Evolutionary conservation across 1,140 invertebrate genomes (phyloP), one percentile per base, ranked within the genome.

Genomic region (Drosophila hydei): DNA sequence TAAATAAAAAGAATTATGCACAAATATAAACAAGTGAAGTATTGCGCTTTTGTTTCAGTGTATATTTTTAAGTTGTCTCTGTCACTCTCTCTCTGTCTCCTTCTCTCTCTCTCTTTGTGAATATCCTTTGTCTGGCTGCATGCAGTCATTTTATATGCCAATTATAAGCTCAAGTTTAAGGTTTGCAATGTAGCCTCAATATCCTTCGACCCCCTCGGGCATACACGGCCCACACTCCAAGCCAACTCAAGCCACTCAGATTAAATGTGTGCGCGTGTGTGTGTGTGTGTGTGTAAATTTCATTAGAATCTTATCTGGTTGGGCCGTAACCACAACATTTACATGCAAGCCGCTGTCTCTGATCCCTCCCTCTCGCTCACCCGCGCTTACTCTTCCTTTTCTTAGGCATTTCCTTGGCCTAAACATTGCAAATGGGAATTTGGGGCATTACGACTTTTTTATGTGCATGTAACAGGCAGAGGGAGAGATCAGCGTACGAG

Each of bases 301-400:
- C 51, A 64, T 47, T 47, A 55, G 40, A 55, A 47, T 55, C 62
- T 55, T 55, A 64, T 64, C 51, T 64, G 42, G 6, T 21, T 38
- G 27, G 21, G 30, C 27, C 8, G 62, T 36, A 25, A 11, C 61
- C 23, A 27, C 50, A 55, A 47, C 40, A 54, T 47, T 45, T 30
- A 38, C 52, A 65, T 40, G 23, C 16, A 16, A 12, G 16, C 63
- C 52, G 38, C 38, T 16, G 38, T 16, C 38, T 8, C 14, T 2
- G 38, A 14, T 6, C 4, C 7, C 38, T 3, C 12, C 11, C 38
- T 14, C 0, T 16, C 38, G 5, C n/a, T 14, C 5, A 7, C 38
- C 11, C 2, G 3, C 33, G 9, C 33, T 36, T 36, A 1, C 33
- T 40, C 38, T 8, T 16, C n/a, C 38, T 45, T 52, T 60, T 56